These are phyloP conservation scores for Illadopsis cleaveri DNA, from an alignment of 2,113 vertebrate genomes.

Conservation along the genomic window DNA sequence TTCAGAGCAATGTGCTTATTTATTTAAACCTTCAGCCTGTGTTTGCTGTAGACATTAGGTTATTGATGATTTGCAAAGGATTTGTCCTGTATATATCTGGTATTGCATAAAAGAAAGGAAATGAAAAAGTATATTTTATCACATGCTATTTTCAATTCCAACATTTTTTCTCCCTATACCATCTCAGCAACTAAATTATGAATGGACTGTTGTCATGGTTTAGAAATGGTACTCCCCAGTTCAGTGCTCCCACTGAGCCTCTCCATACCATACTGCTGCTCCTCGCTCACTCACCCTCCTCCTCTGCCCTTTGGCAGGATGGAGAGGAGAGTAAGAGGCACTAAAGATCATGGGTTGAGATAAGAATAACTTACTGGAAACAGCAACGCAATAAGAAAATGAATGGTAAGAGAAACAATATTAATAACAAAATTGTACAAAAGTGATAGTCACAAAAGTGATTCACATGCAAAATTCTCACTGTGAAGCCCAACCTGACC, in stretches of 20 bases:
- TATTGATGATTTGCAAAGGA: neutral
- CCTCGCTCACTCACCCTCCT: neutral
- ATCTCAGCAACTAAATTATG: neutral
- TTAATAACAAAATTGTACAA: neutral
- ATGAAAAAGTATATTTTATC: neutral
- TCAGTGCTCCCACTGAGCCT: neutral
- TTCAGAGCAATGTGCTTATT: neutral
- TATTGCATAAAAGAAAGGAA: neutral
- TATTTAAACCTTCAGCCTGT: neutral
- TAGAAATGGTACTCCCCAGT: neutral
- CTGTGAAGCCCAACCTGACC: neutral
- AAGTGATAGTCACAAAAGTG: neutral
- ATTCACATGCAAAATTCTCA: neutral
- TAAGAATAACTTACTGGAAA: neutral
- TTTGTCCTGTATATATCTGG: neutral
- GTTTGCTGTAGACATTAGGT: neutral
- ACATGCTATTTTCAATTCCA: neutral
- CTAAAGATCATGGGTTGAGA: neutral
- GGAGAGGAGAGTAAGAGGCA: neutral
- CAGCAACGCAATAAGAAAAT: neutral
- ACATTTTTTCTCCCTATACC: neutral
- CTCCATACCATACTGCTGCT: neutral
- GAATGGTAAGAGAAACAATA: neutral
- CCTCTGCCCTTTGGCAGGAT: neutral
- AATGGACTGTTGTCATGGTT: neutral